Evolutionary conservation across 2,888 invertebrate genomes (phyloP).

Genomic region (Lasius fuliginosus): DNA sequence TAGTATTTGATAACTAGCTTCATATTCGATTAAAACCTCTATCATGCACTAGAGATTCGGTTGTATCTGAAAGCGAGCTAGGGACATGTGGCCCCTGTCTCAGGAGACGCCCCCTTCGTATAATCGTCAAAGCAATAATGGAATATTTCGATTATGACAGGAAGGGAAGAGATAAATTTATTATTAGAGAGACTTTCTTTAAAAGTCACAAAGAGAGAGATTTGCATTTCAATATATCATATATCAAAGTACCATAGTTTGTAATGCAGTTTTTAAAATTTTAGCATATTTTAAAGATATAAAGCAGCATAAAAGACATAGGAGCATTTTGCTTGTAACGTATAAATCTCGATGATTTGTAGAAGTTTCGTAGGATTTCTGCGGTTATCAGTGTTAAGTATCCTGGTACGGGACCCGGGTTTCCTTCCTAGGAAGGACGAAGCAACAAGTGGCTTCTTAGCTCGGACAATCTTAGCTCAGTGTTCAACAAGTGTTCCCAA

Average conservation of each 20-base stretch:
- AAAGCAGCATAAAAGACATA: neutral
- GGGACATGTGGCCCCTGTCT: conserved; percentile 82
- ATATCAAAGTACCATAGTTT: neutral
- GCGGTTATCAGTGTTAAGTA: conserved; percentile 69
- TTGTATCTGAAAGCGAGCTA: conserved; percentile 77
- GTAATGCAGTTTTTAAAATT: neutral
- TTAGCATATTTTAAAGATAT: neutral
- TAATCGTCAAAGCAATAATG: conserved; percentile 75
- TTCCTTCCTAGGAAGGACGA: conserved; percentile 75
- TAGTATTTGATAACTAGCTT: conserved; percentile 52
- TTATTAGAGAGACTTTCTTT: conserved; percentile 4
- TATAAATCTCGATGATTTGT: neutral
- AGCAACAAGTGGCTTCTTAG: conserved; percentile 86
- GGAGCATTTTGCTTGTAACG: neutral
- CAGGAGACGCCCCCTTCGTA: conserved; percentile 84
- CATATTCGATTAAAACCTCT: conserved; percentile 75
- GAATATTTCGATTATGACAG: conserved; percentile 69
- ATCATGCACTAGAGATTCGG: conserved; percentile 80
- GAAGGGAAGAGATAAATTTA: conserved; percentile 29
- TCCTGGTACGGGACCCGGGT: conserved; percentile 77
- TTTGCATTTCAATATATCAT: conserved; percentile 7
- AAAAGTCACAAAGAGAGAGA: neutral
- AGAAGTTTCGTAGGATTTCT: conserved; percentile 48
- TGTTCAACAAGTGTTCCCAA: conserved; percentile 84
- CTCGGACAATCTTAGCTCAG: conserved; percentile 82